Conservation (phyloP, 1,140 invertebrate species). For the Helicorthomorpha holstii region DNA sequence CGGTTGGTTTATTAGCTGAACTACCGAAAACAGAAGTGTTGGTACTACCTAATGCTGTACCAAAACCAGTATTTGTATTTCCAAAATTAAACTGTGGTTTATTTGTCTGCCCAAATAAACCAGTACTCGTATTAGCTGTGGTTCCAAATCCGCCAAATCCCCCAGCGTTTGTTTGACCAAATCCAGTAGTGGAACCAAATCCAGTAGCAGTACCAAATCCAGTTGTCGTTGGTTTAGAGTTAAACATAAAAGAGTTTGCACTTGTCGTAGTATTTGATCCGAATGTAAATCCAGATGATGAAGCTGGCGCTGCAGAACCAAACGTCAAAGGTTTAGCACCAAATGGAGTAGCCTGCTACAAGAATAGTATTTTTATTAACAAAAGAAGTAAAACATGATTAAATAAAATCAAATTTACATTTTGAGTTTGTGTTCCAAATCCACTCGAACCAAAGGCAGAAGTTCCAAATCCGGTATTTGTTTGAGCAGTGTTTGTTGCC, state of each 20-base stretch:
- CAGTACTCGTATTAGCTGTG: slow-evolving; percentile 9
- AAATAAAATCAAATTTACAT: not conserved
- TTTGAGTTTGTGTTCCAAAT: slow-evolving; percentile 32
- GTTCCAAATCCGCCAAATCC: slow-evolving; percentile 11
- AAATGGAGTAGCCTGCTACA: not conserved
- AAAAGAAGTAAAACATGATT: not conserved
- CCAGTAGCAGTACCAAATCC: slow-evolving; percentile 16
- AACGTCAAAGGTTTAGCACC: slow-evolving; percentile 14
- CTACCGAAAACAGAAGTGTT: slow-evolving; percentile 26
- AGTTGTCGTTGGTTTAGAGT: slow-evolving; percentile 13
- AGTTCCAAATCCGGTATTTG: slow-evolving; percentile 13
- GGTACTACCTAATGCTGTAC: slow-evolving; percentile 2
- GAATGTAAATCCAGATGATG: slow-evolving; percentile 8
- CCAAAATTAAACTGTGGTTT: slow-evolving; percentile 11
- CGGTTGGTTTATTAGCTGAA: slow-evolving; percentile 30
- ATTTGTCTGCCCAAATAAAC: slow-evolving; percentile 9
- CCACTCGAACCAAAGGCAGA: slow-evolving; percentile 14
- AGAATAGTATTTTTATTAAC: not conserved
- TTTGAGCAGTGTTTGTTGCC: slow-evolving; percentile 8
- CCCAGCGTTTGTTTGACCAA: slow-evolving; percentile 5
- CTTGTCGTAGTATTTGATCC: slow-evolving; percentile 16
- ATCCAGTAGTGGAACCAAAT: slow-evolving; percentile 19
- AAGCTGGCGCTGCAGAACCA: not conserved
- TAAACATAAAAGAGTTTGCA: slow-evolving; percentile 17
- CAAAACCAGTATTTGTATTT: slow-evolving; percentile 8